Percentiles rank a stretch among this genome's conserved stretches.
Conservation (phyloP, 2,888 invertebrate genomes). For the Ectemnius lituratus region DNA sequence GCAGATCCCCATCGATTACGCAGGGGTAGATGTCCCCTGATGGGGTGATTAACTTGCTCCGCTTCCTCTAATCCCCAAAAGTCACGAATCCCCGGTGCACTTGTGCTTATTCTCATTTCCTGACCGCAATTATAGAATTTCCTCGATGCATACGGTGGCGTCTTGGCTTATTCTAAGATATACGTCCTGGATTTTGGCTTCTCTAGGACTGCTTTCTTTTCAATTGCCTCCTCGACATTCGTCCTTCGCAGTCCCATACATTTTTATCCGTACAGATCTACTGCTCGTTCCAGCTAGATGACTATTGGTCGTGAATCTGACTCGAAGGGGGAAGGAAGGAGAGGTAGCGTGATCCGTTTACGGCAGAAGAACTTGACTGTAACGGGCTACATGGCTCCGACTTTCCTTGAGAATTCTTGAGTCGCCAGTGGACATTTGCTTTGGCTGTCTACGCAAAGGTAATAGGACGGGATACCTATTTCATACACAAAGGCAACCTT, state of each 20-base stretch:
- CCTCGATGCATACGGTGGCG: not conserved
- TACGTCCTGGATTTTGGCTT: no score
- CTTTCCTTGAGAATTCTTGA: not conserved
- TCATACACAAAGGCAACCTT: no score
- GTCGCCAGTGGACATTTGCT: no score
- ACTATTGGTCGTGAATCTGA: conserved; percentile 2
- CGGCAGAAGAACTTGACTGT: no score
- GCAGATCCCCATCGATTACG: conserved; percentile 55
- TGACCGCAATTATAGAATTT: conserved; percentile 44
- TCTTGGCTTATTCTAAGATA: no score
- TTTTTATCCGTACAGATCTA: not conserved
- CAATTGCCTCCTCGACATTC: not conserved
- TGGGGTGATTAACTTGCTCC: conserved; percentile 60
- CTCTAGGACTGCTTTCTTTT: not conserved
- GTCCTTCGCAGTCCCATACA: not conserved
- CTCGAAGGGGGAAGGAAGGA: no score
- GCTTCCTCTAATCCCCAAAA: conserved; percentile 57
- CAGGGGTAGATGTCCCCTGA: conserved; percentile 39
- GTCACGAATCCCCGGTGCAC: conserved; percentile 35
- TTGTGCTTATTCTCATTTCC: conserved; percentile 38
- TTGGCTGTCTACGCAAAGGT: no score
- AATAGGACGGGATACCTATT: no score
- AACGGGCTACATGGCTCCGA: not conserved
- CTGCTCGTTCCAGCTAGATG: not conserved
- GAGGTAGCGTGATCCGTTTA: conserved; percentile 2